Base-by-base conservation (phyloP, 2,113 vertebrate genomes). In the Phocoena sinus region DNA sequence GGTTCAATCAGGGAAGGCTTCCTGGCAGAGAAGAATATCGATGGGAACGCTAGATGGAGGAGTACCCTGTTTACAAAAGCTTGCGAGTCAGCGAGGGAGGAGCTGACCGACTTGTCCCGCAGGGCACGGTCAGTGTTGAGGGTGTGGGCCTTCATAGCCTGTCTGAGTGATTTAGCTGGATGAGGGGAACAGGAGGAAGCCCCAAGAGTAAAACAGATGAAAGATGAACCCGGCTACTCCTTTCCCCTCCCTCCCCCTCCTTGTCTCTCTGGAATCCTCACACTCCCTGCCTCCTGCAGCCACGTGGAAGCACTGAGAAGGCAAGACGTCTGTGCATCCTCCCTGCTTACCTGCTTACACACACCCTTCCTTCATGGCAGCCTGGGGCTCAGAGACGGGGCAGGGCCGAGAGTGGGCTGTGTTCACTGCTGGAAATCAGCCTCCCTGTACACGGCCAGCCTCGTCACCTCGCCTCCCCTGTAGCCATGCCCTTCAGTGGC, bases 401-500 rank as follows among this genome's bases (percentile, higher is more conserved):
- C 36, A 70, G 84, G 85, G 28, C 80, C 2, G 25, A 91, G 38
- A 70, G 82, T 0, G 8, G n/a, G n/a, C 47, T 5, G 2, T 31
- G 53, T 11, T 53, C 11, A 1, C 23, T 36, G 60, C 36, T 47
- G 5, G 4, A n/a, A 10, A 8, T 13, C 28, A 18, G 60, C n/a
- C 67, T 70, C 23, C 60, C 36, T 41, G 17, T 6, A 2, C 56
- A 28, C 5, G 2, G 0, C 21, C 67, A 60, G 44, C 13, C 74
- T 41, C 26, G 3, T 3, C 9, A 18, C 18, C 6, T n/a, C 20
- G 7, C 12, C 14, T 18, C 38, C 4, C 23, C 15, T 8, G 8
- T 28, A 18, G 33, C 44, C 47, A 14, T 12, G 5, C 15, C 13
- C 41, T 41, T 56, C 0, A 3, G 23, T 3, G 23, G 8, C 26